Percentiles rank a stretch among this genome's conserved stretches.
Evolutionary conservation across 2,113 vertebrate species (phyloP).

Genomic region (Plecturocebus donacophilus): DNA sequence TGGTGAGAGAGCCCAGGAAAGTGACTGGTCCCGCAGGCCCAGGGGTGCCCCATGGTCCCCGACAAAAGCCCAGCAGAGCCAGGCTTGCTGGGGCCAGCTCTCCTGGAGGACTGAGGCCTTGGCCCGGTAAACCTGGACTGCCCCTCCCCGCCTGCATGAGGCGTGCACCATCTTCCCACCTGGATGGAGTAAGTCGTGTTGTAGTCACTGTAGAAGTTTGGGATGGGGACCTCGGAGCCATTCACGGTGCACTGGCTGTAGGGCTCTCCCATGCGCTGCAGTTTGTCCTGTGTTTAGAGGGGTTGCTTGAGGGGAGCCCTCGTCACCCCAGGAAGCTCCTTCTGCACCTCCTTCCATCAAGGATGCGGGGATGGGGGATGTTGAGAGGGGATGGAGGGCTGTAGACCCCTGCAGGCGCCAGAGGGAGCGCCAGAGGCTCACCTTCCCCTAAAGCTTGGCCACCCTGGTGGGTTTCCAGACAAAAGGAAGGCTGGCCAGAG

Average conservation of each 20-base stretch:
- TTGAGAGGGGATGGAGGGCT: background rate
- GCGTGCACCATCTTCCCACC: slow-evolving; percentile 56
- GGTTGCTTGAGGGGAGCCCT: background rate
- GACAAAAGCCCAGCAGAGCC: background rate
- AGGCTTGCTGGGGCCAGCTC: background rate
- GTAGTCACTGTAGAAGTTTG: slow-evolving; percentile 83
- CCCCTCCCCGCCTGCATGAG: no score
- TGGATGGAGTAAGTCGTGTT: slow-evolving; percentile 87
- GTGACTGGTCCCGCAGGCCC: background rate
- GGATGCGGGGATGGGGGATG: rapidly evolving
- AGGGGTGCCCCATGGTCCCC: background rate
- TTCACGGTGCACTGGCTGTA: slow-evolving; percentile 87
- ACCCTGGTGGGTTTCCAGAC: background rate
- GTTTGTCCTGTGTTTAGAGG: slow-evolving; percentile 83
- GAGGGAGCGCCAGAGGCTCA: background rate
- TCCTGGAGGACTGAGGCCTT: background rate
- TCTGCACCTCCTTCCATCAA: background rate
- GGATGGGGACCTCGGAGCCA: slow-evolving; percentile 83
- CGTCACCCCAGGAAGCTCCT: background rate
- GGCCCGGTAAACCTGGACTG: rapidly evolving
- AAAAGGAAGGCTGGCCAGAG: background rate
- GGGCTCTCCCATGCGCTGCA: slow-evolving; percentile 84
- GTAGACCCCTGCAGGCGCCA: background rate
- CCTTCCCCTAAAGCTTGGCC: rapidly evolving
- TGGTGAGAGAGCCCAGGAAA: background rate